Evolutionary conservation across 2,888 invertebrate genomes (phyloP).

Genomic region (Octonoba sinensis): DNA sequence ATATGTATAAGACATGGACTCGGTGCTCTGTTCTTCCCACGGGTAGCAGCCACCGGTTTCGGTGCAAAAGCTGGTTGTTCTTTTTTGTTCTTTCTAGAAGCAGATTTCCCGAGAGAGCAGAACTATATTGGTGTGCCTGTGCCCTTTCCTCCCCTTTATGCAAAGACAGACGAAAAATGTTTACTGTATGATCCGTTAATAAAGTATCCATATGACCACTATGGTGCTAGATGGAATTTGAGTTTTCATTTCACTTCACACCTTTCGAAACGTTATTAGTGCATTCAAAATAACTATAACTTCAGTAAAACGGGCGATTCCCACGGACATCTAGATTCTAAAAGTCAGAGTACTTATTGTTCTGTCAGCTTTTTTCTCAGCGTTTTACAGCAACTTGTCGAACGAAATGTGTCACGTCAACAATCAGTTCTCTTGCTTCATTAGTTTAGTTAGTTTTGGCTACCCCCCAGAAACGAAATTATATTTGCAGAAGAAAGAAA

Average conservation of each 20-base stretch:
- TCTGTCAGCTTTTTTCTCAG: too few relatives aligned
- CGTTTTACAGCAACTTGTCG: too few relatives aligned
- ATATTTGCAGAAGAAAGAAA: too few relatives aligned
- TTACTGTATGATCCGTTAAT: constrained; percentile 49
- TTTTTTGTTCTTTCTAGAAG: constrained; percentile 55
- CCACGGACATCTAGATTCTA: too few relatives aligned
- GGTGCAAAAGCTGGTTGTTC: constrained; percentile 35
- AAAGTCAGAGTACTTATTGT: too few relatives aligned
- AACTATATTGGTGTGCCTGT: constrained; percentile 29
- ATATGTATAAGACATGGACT: constrained; percentile 43
- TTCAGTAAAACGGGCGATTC: background rate
- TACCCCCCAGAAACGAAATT: too few relatives aligned
- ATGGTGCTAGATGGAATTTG: constrained; percentile 62
- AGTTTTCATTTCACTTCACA: constrained; percentile 11
- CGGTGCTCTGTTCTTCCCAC: constrained; percentile 62
- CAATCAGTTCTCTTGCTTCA: too few relatives aligned
- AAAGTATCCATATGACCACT: constrained; percentile 63
- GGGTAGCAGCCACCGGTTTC: constrained; percentile 32
- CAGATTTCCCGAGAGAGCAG: constrained; percentile 50
- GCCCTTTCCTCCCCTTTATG: constrained; percentile 36
- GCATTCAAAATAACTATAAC: background rate
- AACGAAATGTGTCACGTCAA: too few relatives aligned
- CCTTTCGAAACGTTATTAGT: background rate
- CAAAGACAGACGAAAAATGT: constrained; percentile 48
- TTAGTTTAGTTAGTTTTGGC: too few relatives aligned